Percentiles rank a stretch among this genome's conserved stretches.
Evolutionary conservation across 2,888 invertebrate species (phyloP).

Genomic region (Pilophorus perplexus): DNA sequence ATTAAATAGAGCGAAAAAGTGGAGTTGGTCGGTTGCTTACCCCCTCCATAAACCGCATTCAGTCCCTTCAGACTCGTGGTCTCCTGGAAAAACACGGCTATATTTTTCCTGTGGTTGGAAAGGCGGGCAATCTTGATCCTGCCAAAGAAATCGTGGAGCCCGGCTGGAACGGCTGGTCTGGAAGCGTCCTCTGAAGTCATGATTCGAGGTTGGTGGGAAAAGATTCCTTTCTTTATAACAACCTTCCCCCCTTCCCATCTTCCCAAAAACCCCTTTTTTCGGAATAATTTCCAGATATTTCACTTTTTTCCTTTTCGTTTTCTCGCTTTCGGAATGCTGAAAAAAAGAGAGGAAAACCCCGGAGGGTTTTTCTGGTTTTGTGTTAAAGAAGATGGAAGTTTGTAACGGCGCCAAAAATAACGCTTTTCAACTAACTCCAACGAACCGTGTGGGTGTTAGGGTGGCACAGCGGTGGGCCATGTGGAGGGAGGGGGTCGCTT

Average conservation of each 20-base stretch:
- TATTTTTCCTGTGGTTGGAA: constrained; percentile 35
- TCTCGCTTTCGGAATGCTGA: background rate
- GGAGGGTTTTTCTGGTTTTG: background rate
- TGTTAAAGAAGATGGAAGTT: background rate
- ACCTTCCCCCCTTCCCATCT: background rate
- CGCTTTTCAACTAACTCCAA: constrained; percentile 18
- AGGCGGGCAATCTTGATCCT: constrained; percentile 37
- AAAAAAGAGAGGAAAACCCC: background rate
- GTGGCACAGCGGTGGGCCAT: background rate
- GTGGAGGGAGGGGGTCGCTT: constrained; percentile 3
- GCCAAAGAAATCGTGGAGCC: constrained; percentile 25
- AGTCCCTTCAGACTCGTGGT: constrained; percentile 4
- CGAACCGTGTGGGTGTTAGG: constrained; percentile 3
- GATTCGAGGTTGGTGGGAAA: constrained; percentile 16
- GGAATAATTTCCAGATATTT: constrained; percentile 36
- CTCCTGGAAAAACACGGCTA: constrained; percentile 33
- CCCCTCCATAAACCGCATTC: constrained; percentile 28
- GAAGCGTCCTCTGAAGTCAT: background rate
- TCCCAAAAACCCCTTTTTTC: constrained; percentile 4
- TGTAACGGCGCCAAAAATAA: constrained; percentile 28
- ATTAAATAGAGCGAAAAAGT: constrained; percentile 31
- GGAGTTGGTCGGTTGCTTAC: constrained; percentile 23
- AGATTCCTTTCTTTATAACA: constrained; percentile 4
- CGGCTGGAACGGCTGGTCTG: constrained; percentile 3
- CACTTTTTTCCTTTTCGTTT: constrained; percentile 25